A percentile compares a stretch with the other conserved stretches of the same genome.
Evolutionary conservation across 2,797 vertebrate genomes (phyloP).

Genomic region (Mormyrus hasselquistii): DNA sequence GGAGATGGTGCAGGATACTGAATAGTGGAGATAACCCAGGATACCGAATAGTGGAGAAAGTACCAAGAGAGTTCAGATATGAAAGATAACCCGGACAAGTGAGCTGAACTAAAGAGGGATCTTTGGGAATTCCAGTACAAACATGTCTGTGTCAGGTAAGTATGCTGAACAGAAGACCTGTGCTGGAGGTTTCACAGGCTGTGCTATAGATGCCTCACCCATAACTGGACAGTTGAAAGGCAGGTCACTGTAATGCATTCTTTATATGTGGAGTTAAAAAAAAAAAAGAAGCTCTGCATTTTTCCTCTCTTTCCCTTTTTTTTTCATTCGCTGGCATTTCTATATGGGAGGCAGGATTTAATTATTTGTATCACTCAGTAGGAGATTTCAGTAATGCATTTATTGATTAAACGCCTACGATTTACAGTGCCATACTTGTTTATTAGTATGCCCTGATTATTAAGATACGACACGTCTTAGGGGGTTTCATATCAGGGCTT

Average conservation of each 20-base stretch:
- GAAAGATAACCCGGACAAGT: background rate
- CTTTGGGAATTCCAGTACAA: background rate
- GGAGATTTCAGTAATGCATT: constrained; percentile 6
- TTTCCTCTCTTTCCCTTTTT: background rate
- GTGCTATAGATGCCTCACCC: background rate
- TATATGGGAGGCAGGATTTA: background rate
- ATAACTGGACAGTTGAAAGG: background rate
- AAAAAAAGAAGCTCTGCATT: background rate
- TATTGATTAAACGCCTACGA: background rate
- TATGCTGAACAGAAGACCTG: background rate
- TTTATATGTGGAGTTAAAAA: background rate
- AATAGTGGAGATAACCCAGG: background rate
- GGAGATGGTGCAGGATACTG: background rate
- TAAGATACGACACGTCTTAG: background rate
- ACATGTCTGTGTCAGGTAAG: background rate
- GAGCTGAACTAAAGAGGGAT: background rate
- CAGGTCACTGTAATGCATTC: background rate
- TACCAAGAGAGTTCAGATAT: background rate
- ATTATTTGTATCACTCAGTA: background rate
- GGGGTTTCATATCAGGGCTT: background rate
- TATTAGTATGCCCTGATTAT: background rate
- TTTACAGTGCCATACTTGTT: background rate
- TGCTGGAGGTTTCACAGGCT: background rate
- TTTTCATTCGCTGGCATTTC: background rate
- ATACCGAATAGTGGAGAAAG: background rate